phyloP scores from a whole-genome alignment of 1,140 invertebrate species.

The Drosophila lini region DNA sequence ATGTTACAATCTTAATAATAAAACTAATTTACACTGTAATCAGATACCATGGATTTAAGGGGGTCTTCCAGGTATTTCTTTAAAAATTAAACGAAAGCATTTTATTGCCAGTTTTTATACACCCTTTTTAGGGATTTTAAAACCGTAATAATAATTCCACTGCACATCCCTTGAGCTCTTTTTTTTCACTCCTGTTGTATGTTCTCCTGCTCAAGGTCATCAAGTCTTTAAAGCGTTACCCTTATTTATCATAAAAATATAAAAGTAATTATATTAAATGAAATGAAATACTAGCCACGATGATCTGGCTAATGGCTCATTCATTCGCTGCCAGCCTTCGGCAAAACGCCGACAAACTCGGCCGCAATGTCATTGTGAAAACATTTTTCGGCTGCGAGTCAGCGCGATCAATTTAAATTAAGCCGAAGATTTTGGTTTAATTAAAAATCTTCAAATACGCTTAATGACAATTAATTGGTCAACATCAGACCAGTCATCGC shows the following conservation, averaged over 20 bases:
- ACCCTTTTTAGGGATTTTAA: background rate
- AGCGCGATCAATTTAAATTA: conserved; percentile 78
- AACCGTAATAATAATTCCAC: background rate
- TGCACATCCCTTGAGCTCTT: too few relatives aligned
- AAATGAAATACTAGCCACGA: background rate
- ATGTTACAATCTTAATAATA: too few relatives aligned
- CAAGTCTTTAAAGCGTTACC: background rate
- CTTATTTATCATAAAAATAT: background rate
- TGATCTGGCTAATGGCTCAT: background rate
- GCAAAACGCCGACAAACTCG: background rate
- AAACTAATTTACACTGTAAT: too few relatives aligned
- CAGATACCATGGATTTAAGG: too few relatives aligned
- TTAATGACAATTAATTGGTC: conserved; percentile 82
- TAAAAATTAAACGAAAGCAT: background rate
- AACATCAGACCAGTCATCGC: conserved; percentile 56
- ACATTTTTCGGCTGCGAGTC: conserved; percentile 44
- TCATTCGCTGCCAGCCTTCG: conserved; percentile 2
- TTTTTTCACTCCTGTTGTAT: too few relatives aligned
- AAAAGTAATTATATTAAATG: background rate
- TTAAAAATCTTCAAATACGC: conserved; percentile 82
- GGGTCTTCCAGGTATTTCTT: too few relatives aligned
- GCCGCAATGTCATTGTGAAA: conserved; percentile 62
- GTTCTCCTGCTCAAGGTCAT: background rate
- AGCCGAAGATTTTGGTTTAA: conserved; percentile 80
- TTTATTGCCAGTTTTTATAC: background rate